phyloP scores from a whole-genome alignment of 2,113 vertebrate genomes.

The Plecotus auritus region DNA sequence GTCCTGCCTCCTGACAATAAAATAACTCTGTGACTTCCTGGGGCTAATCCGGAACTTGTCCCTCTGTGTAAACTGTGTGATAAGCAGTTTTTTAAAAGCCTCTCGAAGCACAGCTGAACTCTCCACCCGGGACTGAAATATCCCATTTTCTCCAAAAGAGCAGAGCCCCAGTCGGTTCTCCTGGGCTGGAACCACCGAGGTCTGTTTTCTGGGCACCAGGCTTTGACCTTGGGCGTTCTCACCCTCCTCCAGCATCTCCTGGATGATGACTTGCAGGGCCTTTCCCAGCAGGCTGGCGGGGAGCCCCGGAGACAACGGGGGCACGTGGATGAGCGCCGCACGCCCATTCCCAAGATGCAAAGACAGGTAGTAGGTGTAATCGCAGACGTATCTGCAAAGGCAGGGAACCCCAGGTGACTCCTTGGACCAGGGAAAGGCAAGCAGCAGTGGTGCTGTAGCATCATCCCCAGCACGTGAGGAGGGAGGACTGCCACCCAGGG shows the following conservation, averaged over 20 bases:
- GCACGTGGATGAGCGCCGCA: conserved; percentile 85
- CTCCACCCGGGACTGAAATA: not conserved
- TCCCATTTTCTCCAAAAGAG: not conserved
- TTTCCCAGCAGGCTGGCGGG: conserved; percentile 80
- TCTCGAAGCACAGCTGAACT: not conserved
- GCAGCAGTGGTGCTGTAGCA: accelerated
- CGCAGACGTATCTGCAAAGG: conserved; percentile 85
- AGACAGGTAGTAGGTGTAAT: conserved; percentile 87
- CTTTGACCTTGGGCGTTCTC: not conserved
- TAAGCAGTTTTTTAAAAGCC: not conserved
- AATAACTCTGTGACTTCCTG: not conserved
- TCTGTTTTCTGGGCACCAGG: not conserved
- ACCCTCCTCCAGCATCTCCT: conserved; percentile 79
- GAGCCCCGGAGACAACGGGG: conserved; percentile 72
- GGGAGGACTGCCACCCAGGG: not conserved
- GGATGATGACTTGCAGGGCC: conserved; percentile 81
- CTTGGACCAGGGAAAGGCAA: accelerated
- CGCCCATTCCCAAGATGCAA: conserved; percentile 79
- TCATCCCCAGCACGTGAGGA: not conserved
- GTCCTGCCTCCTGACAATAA: not conserved
- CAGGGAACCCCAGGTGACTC: not conserved
- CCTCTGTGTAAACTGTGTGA: conserved; percentile 22
- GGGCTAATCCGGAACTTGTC: not conserved
- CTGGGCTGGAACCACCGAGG: not conserved
- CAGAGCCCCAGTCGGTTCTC: not conserved